Evolutionary conservation across 2,888 invertebrate species (phyloP).

Genomic region (Torymus aiolomorphi): DNA sequence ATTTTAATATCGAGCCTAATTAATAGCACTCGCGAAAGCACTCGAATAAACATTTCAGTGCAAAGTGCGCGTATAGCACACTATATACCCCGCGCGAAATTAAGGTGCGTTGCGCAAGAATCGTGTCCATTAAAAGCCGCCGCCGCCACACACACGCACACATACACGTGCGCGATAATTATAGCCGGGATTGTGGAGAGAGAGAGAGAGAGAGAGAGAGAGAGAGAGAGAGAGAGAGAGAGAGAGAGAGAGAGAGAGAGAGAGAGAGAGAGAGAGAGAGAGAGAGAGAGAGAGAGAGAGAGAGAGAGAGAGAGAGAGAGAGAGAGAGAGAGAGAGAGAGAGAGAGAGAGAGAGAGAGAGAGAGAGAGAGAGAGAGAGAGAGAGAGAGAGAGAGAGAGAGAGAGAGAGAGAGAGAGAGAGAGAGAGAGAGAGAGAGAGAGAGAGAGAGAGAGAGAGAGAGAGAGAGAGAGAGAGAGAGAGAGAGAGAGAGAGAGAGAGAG

Average conservation of each 20-base stretch:
- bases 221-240: conserved; percentile 14
- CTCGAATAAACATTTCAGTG: no score
- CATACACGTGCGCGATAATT: conserved; percentile 35
- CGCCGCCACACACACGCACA: not conserved
- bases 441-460: conserved; percentile 14
- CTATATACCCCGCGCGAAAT: not conserved
- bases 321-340: conserved; percentile 14
- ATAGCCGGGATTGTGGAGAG: conserved; percentile 33
- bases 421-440: conserved; percentile 14
- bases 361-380: conserved; percentile 14
- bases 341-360: conserved; percentile 14
- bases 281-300: conserved; percentile 14
- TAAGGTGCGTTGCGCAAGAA: conserved; percentile 12
- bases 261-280: conserved; percentile 14
- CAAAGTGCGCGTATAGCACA: no score
- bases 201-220: conserved; percentile 17
- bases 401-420: conserved; percentile 14
- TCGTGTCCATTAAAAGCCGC: conserved; percentile 22
- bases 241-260: conserved; percentile 14
- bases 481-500: conserved; percentile 14
- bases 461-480: conserved; percentile 14
- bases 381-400: conserved; percentile 14
- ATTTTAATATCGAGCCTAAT: no score
- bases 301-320: conserved; percentile 14
- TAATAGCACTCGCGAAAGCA: no score